Conservation (phyloP, 2,113 vertebrate genomes). For the Leptosomus discolor region DNA sequence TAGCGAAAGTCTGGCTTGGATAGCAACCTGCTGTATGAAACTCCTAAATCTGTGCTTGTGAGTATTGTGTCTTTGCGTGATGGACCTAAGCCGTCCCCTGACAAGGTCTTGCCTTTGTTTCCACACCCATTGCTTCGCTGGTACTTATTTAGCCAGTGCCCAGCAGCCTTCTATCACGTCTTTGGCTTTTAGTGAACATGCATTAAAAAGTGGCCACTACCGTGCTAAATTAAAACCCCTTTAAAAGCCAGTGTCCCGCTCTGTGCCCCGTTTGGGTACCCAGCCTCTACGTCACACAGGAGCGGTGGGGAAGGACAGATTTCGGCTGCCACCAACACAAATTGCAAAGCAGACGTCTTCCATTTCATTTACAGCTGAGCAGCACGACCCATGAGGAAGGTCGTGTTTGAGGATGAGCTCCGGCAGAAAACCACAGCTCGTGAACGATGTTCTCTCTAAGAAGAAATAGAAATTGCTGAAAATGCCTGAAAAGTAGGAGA, state of each 20-base stretch:
- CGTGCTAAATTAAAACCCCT: background rate
- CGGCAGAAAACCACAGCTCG: background rate
- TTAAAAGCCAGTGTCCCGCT: background rate
- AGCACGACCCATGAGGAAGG: background rate
- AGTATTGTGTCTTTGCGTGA: background rate
- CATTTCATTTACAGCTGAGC: background rate
- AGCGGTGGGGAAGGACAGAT: background rate
- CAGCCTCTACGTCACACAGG: background rate
- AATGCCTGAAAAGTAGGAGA: background rate
- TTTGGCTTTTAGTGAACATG: background rate
- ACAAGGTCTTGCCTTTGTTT: background rate
- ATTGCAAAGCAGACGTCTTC: background rate
- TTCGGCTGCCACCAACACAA: background rate
- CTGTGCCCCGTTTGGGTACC: background rate
- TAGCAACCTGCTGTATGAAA: background rate
- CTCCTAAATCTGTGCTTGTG: background rate
- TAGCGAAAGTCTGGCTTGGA: background rate
- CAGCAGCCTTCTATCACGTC: background rate
- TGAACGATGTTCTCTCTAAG: background rate
- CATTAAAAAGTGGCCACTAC: background rate
- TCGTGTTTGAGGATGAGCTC: background rate
- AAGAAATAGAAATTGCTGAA: background rate
- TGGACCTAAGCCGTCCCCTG: background rate
- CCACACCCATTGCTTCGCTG: background rate
- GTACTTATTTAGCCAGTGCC: background rate